Evolutionary conservation across 2,797 vertebrate species (phyloP), one percentile per base, ranked within the genome.

Genomic region (Melanotaenia nigrans): DNA sequence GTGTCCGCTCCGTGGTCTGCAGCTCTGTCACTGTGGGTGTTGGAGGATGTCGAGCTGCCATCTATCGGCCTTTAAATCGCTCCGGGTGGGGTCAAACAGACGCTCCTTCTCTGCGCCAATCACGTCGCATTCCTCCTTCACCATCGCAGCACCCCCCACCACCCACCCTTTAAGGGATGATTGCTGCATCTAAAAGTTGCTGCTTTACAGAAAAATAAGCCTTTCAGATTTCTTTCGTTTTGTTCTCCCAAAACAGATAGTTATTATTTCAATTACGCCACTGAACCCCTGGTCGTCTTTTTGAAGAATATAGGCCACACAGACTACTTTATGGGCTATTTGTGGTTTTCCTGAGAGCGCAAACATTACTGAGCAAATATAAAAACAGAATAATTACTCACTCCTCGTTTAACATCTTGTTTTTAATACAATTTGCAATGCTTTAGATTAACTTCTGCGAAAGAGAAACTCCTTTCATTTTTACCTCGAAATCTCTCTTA

Each of bases 1-100:
- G 51, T 20, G 60, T 65, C 24, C 47, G 75, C 71, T 74, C 55
- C 38, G 66, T 42, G 12, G 57, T 70, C 36, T 47, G 60, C 32
- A 47, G 70, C 58, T 47, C 30, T 8, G 65, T 59, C 36, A 30
- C 13, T 5, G 62, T 73, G 85, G 69, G 38, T 77, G 74, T 73
- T 81, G 77, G 71, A 80, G 83, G 86, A 83, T 77, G 72, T 65
- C 77, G 78, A 84, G 58, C 94, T 94, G 95, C 96, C 96, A 95
- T 95, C 95, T 93, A 93, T 85, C 86, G 90, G 92, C 93, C 95
- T 96, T 97, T 97, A 97, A 97, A 95, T 94, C 93, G 72, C 91
- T 92, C 85, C 92, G 92, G 94, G 92, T 87, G 93, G 89, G 93
- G 90, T 93, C 94, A 92, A 88, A 79, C 74, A 63, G 90, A 82